Base-by-base conservation (phyloP, 2,888 invertebrate species). In the Calameuta pallipes region DNA sequence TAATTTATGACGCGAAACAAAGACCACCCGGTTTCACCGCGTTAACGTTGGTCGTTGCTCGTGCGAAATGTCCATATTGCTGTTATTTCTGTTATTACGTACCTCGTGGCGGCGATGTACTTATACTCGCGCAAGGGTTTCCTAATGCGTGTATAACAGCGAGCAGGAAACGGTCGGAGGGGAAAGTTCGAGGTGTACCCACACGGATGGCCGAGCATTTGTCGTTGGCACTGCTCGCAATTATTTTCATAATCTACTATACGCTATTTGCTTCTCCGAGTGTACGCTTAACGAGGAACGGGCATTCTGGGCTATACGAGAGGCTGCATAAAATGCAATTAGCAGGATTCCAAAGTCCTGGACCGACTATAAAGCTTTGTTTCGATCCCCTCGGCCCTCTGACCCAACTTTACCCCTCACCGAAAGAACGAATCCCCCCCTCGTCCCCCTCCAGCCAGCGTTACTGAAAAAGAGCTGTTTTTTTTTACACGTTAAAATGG, bases 1-100 rank as follows among this genome's bases (percentile, higher is more conserved):
- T 81, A 81, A 83, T 82, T 82, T 83, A 82, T 80, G 82, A 80
- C 75, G 79, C 73, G 73, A 80, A 81, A 82, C 80, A 80, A 82
- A 78, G 78, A 78, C 15, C 41, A 15, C 15, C 15, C 77, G 77
- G 31, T 74, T 41, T 6, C 1, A 41, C 41, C 15, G 15, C 15
- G 41, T 41, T 41, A 41, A 41, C 41, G 41, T 41, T 41, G 41
- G 15, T 41, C 41, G 70, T 33, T 70, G 30, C 31, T 70, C 33
- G 15, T 70, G 33, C 33, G 70, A 13, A 70, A 70, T n/a, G 33
- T 70, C 70, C 70, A 70, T 70, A 70, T 30, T 70, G 13, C 70
- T 70, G 70, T 33, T 70, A 70, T 31, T 70, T 70, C 33, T 70
- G 31, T 70, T 70, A 33, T 33, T 70, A 41, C 41, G 41, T 41